These are phyloP conservation scores for Charaxes varanes DNA, from an alignment of 1,140 invertebrate species.

Conservation along the genomic window DNA sequence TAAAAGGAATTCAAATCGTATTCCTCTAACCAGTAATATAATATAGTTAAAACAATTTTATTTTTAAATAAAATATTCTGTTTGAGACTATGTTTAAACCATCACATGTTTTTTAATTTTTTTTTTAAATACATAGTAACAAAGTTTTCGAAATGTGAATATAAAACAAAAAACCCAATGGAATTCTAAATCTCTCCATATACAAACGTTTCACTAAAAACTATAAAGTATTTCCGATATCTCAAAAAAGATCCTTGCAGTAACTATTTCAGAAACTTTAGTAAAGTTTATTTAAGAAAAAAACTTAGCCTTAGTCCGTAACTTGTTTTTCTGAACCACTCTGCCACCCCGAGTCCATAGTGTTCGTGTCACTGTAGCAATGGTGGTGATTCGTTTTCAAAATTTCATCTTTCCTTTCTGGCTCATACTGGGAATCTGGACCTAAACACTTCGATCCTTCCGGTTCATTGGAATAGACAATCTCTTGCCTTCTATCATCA, in stretches of 20 bases:
- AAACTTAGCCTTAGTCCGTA: constrained; percentile 43
- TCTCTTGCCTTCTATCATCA: constrained; percentile 37
- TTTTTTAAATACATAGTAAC: too few species aligned
- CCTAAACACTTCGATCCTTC: constrained; percentile 56
- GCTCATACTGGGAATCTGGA: constrained; percentile 66
- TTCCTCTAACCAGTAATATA: too few species aligned
- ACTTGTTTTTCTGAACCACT: constrained; percentile 70
- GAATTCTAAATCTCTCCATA: too few species aligned
- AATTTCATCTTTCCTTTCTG: constrained; percentile 53
- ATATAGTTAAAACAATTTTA: too few species aligned
- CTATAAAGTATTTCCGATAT: neutral
- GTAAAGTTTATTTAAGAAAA: constrained; percentile 1
- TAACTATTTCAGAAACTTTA: too few species aligned
- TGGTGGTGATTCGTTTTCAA: constrained; percentile 57
- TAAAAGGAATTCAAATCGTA: too few species aligned
- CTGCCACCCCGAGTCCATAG: constrained; percentile 73
- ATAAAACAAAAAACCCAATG: too few species aligned
- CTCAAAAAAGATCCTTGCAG: neutral
- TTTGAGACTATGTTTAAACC: too few species aligned
- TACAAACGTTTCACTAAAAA: too few species aligned
- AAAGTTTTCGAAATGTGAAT: too few species aligned
- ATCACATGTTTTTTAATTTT: too few species aligned
- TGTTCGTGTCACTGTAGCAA: constrained; percentile 71
- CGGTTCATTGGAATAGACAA: constrained; percentile 52
- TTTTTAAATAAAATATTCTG: too few species aligned